Evolutionary conservation across 1,140 invertebrate species (phyloP), one percentile per base, ranked within the genome.

Genomic region (Brachionus koreanus): DNA sequence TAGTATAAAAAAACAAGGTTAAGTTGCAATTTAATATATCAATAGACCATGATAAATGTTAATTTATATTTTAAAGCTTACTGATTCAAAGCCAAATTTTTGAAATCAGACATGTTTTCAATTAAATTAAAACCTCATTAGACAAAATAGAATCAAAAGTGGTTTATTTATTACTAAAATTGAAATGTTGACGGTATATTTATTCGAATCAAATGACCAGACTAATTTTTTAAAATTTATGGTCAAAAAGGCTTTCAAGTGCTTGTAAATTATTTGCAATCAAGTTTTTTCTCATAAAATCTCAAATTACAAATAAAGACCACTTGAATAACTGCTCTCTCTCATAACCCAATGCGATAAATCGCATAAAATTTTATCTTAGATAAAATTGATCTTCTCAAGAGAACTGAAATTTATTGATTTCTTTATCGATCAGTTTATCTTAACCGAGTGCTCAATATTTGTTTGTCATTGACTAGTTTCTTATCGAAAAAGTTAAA

Each of bases 401-500:
- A 69, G 65, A 69, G 65, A 37, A 65, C n/a, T 65, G n/a, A 39
- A 39, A 39, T 37, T 37, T 69, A 69, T 69, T 69, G 65, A 69
- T 69, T 69, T 65, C 29, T 37, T 65, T 69, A 69, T 69, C 35
- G 65, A 69, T 69, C 33, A 69, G 33, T 69, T 69, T 69, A 69
- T 69, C 65, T 69, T 69, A n/a, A 69, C 65, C 65, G 39, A 69
- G 65, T 69, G 65, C 33, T 39, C 19, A 57, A 69, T 69, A 39
- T 39, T 69, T 57, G 6, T 46, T 46, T 65, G 25, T 65, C 63
- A 33, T 37, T 65, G 33, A 65, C 63, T 65, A 65, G 63, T 33
- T 65, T 65, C 63, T 65, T 65, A 65, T 65, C 63, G 29, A 65
- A 7, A 65, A 65, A 65, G 25, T 65, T 65, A 65, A 65, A 65